Conservation (phyloP, 1,140 invertebrate genomes). For the Bombus picipes region DNA sequence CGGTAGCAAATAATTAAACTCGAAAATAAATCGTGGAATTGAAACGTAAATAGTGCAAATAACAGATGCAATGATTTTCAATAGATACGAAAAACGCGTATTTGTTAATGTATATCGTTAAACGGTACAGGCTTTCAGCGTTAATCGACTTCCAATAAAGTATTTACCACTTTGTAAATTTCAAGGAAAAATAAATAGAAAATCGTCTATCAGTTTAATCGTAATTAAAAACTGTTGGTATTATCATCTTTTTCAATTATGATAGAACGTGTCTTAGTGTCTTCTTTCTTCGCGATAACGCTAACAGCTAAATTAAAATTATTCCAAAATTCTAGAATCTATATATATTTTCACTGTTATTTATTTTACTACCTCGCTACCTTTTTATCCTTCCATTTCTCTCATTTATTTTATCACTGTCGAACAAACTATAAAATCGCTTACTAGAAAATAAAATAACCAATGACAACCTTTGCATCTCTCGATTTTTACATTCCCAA, state of each 20-base stretch:
- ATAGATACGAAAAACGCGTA: background rate
- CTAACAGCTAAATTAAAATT: background rate
- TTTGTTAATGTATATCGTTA: background rate
- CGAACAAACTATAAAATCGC: too few species aligned
- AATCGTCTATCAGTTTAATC: background rate
- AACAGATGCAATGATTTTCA: background rate
- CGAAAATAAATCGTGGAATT: background rate
- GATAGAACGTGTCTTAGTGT: accelerated
- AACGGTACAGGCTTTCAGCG: background rate
- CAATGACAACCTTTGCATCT: too few species aligned
- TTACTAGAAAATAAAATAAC: too few species aligned
- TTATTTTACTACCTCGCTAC: too few species aligned
- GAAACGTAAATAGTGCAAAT: background rate
- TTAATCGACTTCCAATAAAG: background rate
- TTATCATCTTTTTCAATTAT: background rate
- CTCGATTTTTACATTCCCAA: too few species aligned
- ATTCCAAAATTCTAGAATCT: background rate
- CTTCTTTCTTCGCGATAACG: background rate
- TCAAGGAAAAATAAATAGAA: background rate
- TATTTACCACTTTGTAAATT: background rate
- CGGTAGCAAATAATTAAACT: background rate
- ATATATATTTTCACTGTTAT: background rate
- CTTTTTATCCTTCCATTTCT: too few species aligned
- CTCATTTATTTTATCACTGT: too few species aligned
- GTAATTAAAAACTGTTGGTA: background rate